Conservation (phyloP, 2,113 vertebrate species). For the Hystrix cristata region DNA sequence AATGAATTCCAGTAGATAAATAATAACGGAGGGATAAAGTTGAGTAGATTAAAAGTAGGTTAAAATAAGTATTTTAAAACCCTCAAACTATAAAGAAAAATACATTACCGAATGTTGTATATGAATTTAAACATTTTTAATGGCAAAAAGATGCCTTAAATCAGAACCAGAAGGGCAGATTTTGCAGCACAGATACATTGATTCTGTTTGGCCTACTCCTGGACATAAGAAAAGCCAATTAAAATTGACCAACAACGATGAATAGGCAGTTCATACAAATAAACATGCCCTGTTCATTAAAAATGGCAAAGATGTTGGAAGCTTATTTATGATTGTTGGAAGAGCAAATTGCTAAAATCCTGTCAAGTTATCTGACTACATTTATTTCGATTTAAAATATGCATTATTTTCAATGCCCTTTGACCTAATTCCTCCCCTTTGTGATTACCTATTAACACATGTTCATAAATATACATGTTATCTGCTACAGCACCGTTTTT, state of each 20-base stretch:
- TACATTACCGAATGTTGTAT: neutral
- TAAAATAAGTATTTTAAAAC: neutral
- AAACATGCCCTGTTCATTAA: constrained; percentile 11
- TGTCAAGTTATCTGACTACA: neutral
- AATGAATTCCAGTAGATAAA: neutral
- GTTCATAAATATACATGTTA: neutral
- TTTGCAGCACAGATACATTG: neutral
- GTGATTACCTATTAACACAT: neutral
- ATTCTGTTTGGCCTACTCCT: neutral
- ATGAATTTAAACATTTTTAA: neutral
- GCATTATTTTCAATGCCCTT: neutral
- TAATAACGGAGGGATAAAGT: neutral
- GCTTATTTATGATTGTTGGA: neutral
- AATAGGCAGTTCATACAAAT: neutral
- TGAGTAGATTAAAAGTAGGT: neutral
- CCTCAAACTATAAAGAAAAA: neutral
- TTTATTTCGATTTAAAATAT: constrained; percentile 34
- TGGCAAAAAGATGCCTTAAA: neutral
- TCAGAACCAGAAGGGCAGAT: neutral
- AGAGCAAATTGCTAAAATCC: neutral
- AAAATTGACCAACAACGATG: neutral
- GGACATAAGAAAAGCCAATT: neutral
- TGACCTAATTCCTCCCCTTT: neutral
- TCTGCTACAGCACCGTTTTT: neutral
- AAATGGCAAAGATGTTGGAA: constrained; percentile 41